Conservation (phyloP, 2,888 invertebrate genomes). For the Stramonita haemastoma region DNA sequence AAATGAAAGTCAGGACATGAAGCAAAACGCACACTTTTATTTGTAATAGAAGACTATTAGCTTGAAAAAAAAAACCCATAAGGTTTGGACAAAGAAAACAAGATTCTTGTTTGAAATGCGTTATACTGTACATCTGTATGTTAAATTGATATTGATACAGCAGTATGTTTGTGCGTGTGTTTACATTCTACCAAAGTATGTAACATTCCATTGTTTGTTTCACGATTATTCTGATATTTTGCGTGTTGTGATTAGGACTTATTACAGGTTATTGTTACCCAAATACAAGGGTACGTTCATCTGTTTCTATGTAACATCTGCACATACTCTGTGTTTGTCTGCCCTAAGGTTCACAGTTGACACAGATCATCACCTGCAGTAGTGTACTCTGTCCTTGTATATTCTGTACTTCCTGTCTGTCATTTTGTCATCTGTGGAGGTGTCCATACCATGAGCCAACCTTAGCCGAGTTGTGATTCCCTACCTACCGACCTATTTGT, state of each 20-base stretch:
- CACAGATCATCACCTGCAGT: background rate
- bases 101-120: background rate
- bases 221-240: background rate
- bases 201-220: constrained; percentile 18
- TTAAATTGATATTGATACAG: background rate
- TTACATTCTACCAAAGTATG: constrained; percentile 20
- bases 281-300: background rate
- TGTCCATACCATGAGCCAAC: background rate
- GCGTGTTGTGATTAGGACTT: background rate
- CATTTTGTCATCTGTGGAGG: background rate
- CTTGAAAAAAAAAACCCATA: no score
- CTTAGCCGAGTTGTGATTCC: background rate
- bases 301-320: background rate
- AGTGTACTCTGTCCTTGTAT: background rate
- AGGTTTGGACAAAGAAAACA: background rate
- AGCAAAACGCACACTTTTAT: no score
- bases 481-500: no score
- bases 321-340: background rate
- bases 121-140: background rate
- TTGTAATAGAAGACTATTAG: no score
- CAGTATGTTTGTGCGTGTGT: background rate
- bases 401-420: background rate
- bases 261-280: background rate
- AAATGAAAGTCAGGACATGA: no score
- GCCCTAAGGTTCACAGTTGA: background rate